Base-by-base conservation (phyloP, 23 tunicate species). In the Oikopleura dioica region DNA sequence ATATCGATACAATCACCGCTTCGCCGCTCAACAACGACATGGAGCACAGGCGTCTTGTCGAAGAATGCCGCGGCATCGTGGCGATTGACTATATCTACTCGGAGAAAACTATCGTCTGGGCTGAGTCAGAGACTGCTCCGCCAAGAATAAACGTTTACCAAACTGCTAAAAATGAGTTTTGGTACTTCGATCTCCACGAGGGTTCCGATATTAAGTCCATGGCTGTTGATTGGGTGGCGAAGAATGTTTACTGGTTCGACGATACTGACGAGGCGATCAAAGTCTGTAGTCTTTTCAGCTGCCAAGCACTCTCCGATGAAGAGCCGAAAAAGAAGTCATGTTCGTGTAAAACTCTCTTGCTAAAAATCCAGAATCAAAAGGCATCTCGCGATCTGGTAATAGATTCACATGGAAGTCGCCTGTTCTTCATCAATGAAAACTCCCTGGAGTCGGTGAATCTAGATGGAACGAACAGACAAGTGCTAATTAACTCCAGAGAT, bases 171-270 rank as follows among this genome's bases (percentile, higher is more conserved):
- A 44, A 9, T 44, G 33, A 63, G 26, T 21, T 28, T 24, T 63
- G 72, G 72, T 2, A 31, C 2, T 63, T 63, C 26, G 72, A 63
- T 28, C 30, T 63, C 2, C 72, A 23, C 5, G 72, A 63, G 4
- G 72, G 5, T 24, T 23, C 30, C 29, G 30, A 5, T 2, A 28
- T 63, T 28, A 63, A 63, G 2, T 63, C 72, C 29, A 24, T 63
- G 32, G 33, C 30, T 2, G 72, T 63, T 2, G 72, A 63, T 63
- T 63, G 72, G 72, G 26, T 63, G 30, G 16, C 72, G 33, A 24
- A 63, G 33, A 63, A 63, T 63, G 33, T 63, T 63, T 63, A 63
- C 33, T 63, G 72, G 72, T 28, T 28, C 33, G 72, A 63, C 2
- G 29, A 23, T 23, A 28, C 4, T 24, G 30, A 31, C 32, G 33